Evolutionary conservation across 2,113 vertebrate species (phyloP).

Genomic region (Turdus rufiventris): DNA sequence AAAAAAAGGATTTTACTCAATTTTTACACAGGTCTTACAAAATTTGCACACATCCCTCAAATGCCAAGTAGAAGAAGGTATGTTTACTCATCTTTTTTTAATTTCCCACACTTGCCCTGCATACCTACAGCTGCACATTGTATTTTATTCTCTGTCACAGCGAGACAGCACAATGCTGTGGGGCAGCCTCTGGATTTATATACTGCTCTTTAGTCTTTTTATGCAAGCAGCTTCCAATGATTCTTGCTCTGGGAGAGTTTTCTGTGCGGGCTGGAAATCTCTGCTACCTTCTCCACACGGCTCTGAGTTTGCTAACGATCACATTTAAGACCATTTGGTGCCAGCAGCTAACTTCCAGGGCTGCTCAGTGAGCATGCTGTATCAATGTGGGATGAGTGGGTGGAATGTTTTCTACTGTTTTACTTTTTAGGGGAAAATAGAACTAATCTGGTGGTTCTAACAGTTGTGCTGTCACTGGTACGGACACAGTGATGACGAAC

Average conservation of each 20-base stretch:
- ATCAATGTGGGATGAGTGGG: constrained; percentile 18
- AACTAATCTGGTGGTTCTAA: constrained; percentile 37
- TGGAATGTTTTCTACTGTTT: constrained; percentile 57
- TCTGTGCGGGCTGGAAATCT: neutral
- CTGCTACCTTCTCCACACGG: neutral
- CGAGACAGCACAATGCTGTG: neutral
- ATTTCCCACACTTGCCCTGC: neutral
- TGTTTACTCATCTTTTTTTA: neutral
- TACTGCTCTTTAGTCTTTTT: neutral
- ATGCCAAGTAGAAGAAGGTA: neutral
- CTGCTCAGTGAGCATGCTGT: neutral
- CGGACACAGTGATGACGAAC: constrained; percentile 3
- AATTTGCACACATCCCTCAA: neutral
- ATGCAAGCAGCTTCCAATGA: neutral
- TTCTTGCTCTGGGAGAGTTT: neutral
- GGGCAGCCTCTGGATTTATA: neutral
- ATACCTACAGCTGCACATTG: neutral
- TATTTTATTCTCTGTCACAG: neutral
- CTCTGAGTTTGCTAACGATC: neutral
- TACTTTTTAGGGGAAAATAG: constrained; percentile 34
- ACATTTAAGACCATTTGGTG: constrained; percentile 25
- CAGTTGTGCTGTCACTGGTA: constrained; percentile 43
- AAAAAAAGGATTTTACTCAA: neutral
- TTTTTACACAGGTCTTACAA: neutral
- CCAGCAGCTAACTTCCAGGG: constrained; percentile 39